phyloP scores from a whole-genome alignment of 2,888 invertebrate genomes.

The Pyrocoelia pectoralis region DNA sequence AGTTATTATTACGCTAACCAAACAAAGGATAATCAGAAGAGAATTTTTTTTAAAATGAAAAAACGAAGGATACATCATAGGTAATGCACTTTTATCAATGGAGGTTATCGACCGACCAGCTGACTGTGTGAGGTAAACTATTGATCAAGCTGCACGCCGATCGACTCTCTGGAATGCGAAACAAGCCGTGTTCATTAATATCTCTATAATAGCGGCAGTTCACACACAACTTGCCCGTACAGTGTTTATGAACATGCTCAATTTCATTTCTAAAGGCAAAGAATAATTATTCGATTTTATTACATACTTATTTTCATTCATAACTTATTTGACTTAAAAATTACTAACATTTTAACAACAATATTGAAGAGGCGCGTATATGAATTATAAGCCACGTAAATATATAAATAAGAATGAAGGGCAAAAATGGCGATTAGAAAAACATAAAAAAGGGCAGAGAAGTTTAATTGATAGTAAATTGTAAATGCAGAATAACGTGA shows the following conservation, averaged over 20 bases:
- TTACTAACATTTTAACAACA: too few species aligned
- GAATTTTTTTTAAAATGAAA: slow-evolving; percentile 3
- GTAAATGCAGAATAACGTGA: too few species aligned
- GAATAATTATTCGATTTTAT: not conserved
- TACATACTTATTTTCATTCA: not conserved
- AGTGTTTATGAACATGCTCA: slow-evolving; percentile 13
- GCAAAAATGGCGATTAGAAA: too few species aligned
- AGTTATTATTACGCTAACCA: slow-evolving; percentile 8
- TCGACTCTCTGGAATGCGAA: slow-evolving; percentile 36
- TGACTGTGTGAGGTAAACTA: slow-evolving; percentile 38
- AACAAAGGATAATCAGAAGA: slow-evolving; percentile 16
- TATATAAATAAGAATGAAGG: too few species aligned
- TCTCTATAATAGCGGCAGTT: slow-evolving; percentile 30
- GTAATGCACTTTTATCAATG: slow-evolving; percentile 37
- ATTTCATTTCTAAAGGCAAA: slow-evolving; percentile 4
- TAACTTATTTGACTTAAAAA: too few species aligned
- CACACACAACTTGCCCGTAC: slow-evolving; percentile 16
- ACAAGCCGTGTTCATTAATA: slow-evolving; percentile 31
- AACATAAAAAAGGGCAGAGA: too few species aligned
- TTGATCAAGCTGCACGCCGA: slow-evolving; percentile 37
- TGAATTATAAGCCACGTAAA: too few species aligned
- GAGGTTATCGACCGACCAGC: slow-evolving; percentile 39
- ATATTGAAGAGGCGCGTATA: too few species aligned
- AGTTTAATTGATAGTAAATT: too few species aligned
- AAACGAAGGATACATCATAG: slow-evolving; percentile 18